Conservation (phyloP, 2,797 vertebrate species). For the Aselliscus stoliczkanus region DNA sequence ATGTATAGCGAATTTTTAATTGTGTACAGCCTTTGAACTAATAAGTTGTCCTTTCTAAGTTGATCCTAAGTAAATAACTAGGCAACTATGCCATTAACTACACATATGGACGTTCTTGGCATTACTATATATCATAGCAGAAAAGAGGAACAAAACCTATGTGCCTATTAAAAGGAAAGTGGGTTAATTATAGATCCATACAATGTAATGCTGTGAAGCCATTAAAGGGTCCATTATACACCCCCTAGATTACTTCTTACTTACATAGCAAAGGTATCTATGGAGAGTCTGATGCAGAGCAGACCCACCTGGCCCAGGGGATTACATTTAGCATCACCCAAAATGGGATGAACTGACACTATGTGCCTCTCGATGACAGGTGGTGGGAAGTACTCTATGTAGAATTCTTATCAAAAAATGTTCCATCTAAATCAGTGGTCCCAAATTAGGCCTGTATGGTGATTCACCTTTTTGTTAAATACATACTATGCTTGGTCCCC, state of each 20-base stretch:
- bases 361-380: neutral
- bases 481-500: neutral
- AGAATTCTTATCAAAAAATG: neutral
- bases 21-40: neutral
- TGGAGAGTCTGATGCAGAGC: neutral
- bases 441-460: neutral
- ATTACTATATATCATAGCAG: neutral
- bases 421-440: neutral
- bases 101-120: neutral
- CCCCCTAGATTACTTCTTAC: neutral
- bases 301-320: neutral
- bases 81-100: neutral
- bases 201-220: neutral
- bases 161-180: neutral
- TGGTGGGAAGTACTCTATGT: neutral
- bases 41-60: neutral
- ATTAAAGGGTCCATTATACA: neutral
- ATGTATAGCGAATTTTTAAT: neutral
- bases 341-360: neutral
- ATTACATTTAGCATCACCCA: neutral
- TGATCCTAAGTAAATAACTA: neutral
- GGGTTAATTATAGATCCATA: neutral
- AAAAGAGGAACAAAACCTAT: neutral
- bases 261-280: neutral
- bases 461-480: neutral